Base-by-base conservation (phyloP, 2,797 vertebrate species). In the Bovichtus variegatus region DNA sequence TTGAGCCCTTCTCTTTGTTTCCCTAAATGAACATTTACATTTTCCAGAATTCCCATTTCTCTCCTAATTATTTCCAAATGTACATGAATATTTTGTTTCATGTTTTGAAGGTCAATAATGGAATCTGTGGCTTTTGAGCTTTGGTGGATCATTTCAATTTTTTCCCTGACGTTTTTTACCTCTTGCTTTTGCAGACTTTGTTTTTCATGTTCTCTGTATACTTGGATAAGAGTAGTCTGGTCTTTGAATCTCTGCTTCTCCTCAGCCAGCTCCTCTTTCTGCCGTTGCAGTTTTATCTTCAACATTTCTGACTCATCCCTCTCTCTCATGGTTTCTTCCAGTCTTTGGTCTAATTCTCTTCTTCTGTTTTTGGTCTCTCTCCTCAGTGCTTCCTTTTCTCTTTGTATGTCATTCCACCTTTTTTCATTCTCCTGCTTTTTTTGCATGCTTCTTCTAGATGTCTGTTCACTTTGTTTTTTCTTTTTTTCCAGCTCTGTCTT, bases 401-500 rank as follows among this genome's bases (percentile, higher is more conserved):
- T 74, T 68, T 88, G 50, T 23, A 92, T 79, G 59, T 93, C 74
- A 72, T 81, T 75, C 66, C 73, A 75, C 29, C 82, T 58, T 13
- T 18, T 87, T 71, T 92, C 81, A 51, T 59, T 78, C 31, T 92
- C 78, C 3, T 74, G 71, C 21, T 60, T 84, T 80, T 89, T 87
- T 55, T 80, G 87, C n/a, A 47, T 58, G 3, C 21, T 81, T 72
- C 89, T 79, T 74, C 87, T 88, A 16, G 89, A 74, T n/a, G 62
- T 57, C 6, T 61, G 71, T 46, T 89, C 71, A 51, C 60, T 78
- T 59, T 91, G 89, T 76, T 80, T 91, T 66, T 66, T 92, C 38
- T 89, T 81, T 0, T 51, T 83, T 51, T 90, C 83, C 49, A 93
- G 65, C 51, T 94, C 91, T n/a, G 78, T 81, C 72, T 85, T 93